phyloP scores from a whole-genome alignment of 2,888 invertebrate species.

The Drosophila prolongata region DNA sequence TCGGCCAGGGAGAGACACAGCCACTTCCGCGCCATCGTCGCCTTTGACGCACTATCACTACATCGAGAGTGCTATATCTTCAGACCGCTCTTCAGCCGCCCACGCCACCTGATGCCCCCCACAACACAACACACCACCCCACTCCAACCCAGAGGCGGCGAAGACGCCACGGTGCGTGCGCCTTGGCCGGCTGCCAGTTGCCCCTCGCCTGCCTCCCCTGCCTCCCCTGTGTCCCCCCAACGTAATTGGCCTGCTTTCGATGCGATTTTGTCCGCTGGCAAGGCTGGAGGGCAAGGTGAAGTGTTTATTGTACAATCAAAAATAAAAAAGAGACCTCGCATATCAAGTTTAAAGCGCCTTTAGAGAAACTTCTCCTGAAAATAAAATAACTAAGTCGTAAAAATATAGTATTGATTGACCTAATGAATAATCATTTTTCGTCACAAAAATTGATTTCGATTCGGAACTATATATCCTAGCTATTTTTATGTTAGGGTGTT shows the following conservation, averaged over 20 bases:
- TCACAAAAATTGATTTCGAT: too few species aligned
- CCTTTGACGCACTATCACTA: conserved; percentile 62
- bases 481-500: too few species aligned
- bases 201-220: neutral
- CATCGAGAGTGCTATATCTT: conserved; percentile 16
- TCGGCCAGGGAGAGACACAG: conserved; percentile 8
- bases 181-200: conserved; percentile 64
- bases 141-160: neutral
- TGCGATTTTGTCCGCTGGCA: conserved; percentile 44
- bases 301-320: conserved; percentile 4
- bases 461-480: too few species aligned
- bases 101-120: conserved; percentile 48
- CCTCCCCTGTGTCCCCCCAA: neutral
- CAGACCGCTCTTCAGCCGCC: conserved; percentile 32
- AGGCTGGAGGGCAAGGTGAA: conserved; percentile 44
- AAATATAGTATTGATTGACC: too few species aligned
- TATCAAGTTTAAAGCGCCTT: neutral
- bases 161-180: conserved; percentile 57
- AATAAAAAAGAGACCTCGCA: too few species aligned
- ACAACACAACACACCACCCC: too few species aligned
- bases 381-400: neutral
- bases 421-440: too few species aligned
- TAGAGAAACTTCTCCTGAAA: neutral
- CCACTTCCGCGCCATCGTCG: conserved; percentile 58
- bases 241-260: conserved; percentile 57